Evolutionary conservation across 2,797 vertebrate genomes (phyloP), one percentile per base, ranked within the genome.

Genomic region (Lindbergichthys nudifrons): DNA sequence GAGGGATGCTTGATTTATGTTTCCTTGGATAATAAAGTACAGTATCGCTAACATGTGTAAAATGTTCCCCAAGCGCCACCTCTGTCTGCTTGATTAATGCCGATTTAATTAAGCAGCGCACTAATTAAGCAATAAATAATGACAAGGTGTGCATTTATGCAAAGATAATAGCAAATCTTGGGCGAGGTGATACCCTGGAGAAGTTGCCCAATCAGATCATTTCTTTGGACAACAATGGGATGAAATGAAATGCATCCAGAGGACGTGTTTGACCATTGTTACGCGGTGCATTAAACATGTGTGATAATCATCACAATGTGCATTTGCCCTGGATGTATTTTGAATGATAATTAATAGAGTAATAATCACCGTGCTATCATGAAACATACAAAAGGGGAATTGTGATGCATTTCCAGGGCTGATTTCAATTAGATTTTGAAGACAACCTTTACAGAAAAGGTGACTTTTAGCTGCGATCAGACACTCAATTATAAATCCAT

Each of bases 111-210:
- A 95, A 90, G 86, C 90, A 1, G 70, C 23, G 82, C 62, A 81
- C 92, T 95, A 94, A 95, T 95, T 94, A 94, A 92, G 91, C 91
- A 86, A 89, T 94, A 94, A 94, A 94, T 94, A 94, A 94, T 94
- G 94, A 95, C 91, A 92, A 93, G 93, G 91, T 93, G 87, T 80
- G 90, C 89, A 73, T 93, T 92, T 91, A 91, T 93, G 90, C 91
- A 87, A 88, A 94, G 93, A 93, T 92, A 92, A 94, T 83, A 76
- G 84, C 80, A 83, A 92, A 92, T 74, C 91, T 82, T 70, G 80
- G 83, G 88, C 82, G 79, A 82, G 79, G 80, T 32, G 80, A 88
- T 73, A 66, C 86, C 78, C 80, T 1, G 75, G 88, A 90, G 86
- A 87, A 86, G 80, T 76, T 57, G 62, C 58, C 89, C 90, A 89